Base-by-base conservation (phyloP, 1,140 invertebrate genomes). In the Achroia grisella region DNA sequence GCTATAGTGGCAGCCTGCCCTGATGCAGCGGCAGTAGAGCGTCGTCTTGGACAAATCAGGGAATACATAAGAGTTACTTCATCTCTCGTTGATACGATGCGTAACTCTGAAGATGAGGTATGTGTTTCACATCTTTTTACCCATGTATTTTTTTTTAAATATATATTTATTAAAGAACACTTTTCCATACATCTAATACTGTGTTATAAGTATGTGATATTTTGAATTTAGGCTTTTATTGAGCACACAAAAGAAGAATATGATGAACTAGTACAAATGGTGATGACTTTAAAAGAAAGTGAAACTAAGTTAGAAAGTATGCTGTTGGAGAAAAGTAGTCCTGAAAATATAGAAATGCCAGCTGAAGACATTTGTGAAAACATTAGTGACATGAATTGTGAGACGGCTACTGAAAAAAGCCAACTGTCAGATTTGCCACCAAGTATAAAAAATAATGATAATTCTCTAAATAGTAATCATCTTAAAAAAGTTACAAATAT, bases 11-110 rank as follows among this genome's bases (percentile, higher is more conserved):
- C 83, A 5, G 74, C 83, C 0, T 87, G 83, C 37, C 87, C 87
- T 4, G 87, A 90, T 44, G 81, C 88, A 14, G 85, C 81, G 4
- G 85, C 80, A 0, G 89, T 90, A 1, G 88, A 90, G 51, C 82
- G 82, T 12, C 77, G 89, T 4, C 75, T 91, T 10, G 89, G 89
- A 48, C 89, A 90, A 64, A 90, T 91, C 37, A 73, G 88, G 32
- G 90, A 90, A 46, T 90, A 90, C 56, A 90, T 91, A 44, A 79
- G 87, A 65, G 87, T 89, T 8, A 91, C 89, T 9, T 87, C 88
- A 9, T 86, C 86, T 1, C 87, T 90, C 57, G 89, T 91, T 61
- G 89, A 90, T 39, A 88, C 88, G 8, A 86, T 91, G 71, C 81
- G 86, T 46, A 87, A 87, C 57, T 90, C 88, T 1, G 87, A 86